Base-by-base conservation (phyloP, 2,888 invertebrate genomes). In the Erebia palarica region DNA sequence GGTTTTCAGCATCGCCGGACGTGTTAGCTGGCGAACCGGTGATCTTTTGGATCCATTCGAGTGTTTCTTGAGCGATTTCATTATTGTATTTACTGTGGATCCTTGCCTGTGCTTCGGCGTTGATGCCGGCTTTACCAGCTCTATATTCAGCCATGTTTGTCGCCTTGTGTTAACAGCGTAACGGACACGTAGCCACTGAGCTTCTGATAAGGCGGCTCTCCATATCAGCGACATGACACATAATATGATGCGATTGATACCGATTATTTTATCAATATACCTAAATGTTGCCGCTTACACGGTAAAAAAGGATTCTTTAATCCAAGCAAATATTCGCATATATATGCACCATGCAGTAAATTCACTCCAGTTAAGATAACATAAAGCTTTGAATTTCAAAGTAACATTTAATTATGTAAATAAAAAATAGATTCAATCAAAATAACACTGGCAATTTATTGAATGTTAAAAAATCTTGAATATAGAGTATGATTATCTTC, bases 1-100 rank as follows among this genome's bases (percentile, higher is more conserved):
- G 96, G 87, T 98, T 98, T 76, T 98, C 97, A 91, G 96, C 97
- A 79, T 97, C 96, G 13, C 99, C 99, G 73, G 96, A 95, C 10
- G 97, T 96, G 86, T 96, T 96, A 76, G 96, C 95, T 72, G 97
- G 95, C 77, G 97, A 97, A 2, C 96, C 96, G 16, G 97, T 97
- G 73, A 99, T 95, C 58, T 94, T 91, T 84, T 96, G 96, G 84
- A 99, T 97, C 99, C 99, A 99, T 92, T 97, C 96, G 81, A 99
- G 94, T 77, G 97, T 96, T 93, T 99, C 98, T 74, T 95, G 95
- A 13, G 99, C 99, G 80, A 98, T 95, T 78, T 97, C 97, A 80
- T 97, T 96, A 89, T 97, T 99, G 94, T 99, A 99, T 94, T 99
- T 99, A 90, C 98, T 97, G 88, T 98, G 96, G 83, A 99, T 98